Evolutionary conservation across 2,113 vertebrate species (phyloP).

Genomic region (Calyptomena viridis): DNA sequence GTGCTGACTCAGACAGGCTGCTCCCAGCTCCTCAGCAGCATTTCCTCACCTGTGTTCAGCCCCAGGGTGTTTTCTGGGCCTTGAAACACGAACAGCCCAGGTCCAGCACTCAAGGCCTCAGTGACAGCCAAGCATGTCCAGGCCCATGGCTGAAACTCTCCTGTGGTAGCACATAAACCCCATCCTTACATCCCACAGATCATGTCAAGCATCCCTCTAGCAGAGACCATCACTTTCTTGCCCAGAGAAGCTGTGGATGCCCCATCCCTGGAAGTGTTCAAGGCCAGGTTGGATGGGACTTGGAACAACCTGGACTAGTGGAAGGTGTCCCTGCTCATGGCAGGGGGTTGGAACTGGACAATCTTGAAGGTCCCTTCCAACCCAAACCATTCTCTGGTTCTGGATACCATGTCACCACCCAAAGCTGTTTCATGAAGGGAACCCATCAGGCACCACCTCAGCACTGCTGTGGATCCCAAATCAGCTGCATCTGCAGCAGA

Average conservation of each 20-base stretch:
- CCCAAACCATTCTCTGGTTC: background rate
- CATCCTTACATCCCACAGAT: background rate
- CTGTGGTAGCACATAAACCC: background rate
- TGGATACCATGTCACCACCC: background rate
- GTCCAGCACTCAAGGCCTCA: background rate
- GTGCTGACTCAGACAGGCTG: rapidly evolving
- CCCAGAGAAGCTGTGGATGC: background rate
- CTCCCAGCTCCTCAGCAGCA: background rate
- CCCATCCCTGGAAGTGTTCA: background rate
- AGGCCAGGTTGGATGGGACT: rapidly evolving
- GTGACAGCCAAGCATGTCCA: background rate
- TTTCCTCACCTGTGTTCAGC: background rate
- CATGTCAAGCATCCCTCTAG: background rate
- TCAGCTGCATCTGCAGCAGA: rapidly evolving
- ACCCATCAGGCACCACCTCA: background rate
- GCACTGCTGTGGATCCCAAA: background rate
- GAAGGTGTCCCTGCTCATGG: background rate
- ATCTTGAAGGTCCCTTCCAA: background rate
- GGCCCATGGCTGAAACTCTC: background rate
- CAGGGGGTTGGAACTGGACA: background rate
- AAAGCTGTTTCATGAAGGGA: background rate
- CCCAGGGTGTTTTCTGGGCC: background rate
- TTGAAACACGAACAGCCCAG: background rate
- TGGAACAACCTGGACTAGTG: rapidly evolving
- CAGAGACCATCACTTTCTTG: background rate